These are phyloP conservation scores for Bhutanitis thaidina DNA, from an alignment of 2,888 invertebrate genomes.

Conservation along the genomic window DNA sequence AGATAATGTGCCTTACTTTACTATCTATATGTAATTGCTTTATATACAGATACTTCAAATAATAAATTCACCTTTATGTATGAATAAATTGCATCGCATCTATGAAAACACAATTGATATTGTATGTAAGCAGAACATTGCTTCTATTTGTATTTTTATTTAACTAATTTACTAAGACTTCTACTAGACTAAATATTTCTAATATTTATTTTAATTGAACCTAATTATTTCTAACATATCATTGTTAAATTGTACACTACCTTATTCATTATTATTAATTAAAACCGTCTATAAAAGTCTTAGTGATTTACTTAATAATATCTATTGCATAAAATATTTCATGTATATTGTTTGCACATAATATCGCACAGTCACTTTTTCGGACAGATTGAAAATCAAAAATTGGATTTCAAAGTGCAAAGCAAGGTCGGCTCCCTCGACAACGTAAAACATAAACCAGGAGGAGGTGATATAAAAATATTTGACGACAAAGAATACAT, in stretches of 20 bases:
- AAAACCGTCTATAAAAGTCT: slow-evolving; percentile 1
- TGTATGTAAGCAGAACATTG: slow-evolving; percentile 24
- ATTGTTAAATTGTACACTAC: too few relatives aligned
- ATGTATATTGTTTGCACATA: slow-evolving; percentile 41
- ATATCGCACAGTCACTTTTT: slow-evolving; percentile 61
- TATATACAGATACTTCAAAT: not conserved
- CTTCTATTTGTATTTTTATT: slow-evolving; percentile 10
- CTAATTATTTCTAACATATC: too few relatives aligned
- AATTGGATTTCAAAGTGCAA: slow-evolving; percentile 94
- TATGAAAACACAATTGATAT: slow-evolving; percentile 26
- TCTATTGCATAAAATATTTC: slow-evolving; percentile 13
- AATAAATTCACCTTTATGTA: slow-evolving; percentile 2
- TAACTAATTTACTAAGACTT: slow-evolving; percentile 12
- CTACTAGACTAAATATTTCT: too few relatives aligned
- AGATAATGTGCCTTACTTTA: slow-evolving; percentile 1
- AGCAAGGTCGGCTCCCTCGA: slow-evolving; percentile 95
- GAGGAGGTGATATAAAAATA: slow-evolving; percentile 96
- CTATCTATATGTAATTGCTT: slow-evolving; percentile 4
- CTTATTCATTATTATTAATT: too few relatives aligned
- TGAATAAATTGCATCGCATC: slow-evolving; percentile 4
- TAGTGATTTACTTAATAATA: not conserved
- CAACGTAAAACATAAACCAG: slow-evolving; percentile 94
- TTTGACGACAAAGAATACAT: slow-evolving; percentile 95
- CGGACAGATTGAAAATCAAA: slow-evolving; percentile 91
- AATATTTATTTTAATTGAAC: too few relatives aligned